Conservation (phyloP, 2,113 vertebrate genomes). For the Pimephales promelas region DNA sequence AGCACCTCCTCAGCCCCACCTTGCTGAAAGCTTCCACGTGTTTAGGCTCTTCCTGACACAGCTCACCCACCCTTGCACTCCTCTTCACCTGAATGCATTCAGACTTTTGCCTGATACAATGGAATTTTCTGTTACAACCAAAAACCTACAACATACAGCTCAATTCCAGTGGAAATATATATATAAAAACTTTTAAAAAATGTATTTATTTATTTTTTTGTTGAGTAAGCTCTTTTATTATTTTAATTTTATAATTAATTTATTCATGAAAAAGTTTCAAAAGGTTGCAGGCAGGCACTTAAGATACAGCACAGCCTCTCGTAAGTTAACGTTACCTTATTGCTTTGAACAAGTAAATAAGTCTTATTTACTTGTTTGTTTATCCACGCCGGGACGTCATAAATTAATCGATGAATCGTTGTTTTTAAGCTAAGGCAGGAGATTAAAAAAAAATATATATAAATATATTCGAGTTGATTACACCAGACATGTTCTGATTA, state of each 20-base stretch:
- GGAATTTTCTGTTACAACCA: conserved; percentile 38
- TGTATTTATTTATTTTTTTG: background rate
- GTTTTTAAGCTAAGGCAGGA: background rate
- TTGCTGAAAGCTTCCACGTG: conserved; percentile 67
- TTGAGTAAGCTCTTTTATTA: background rate
- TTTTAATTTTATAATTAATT: background rate
- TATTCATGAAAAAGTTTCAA: background rate
- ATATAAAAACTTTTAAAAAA: no score
- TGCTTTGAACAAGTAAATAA: no score
- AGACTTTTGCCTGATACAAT: conserved; percentile 6
- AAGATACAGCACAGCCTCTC: no score
- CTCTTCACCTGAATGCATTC: conserved; percentile 50
- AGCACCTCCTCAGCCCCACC: conserved; percentile 68
- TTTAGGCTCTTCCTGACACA: conserved; percentile 2
- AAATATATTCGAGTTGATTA: no score
- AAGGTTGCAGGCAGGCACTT: no score
- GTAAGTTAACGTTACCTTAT: no score
- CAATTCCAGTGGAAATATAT: background rate
- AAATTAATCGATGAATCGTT: background rate
- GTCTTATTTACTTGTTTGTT: background rate
- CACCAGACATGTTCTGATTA: no score
- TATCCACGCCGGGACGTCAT: background rate
- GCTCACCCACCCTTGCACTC: conserved; percentile 5
- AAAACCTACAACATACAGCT: background rate
- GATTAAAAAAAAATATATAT: no score